These are phyloP conservation scores for Potorous gilbertii DNA, from an alignment of 2,797 vertebrate species.

Conservation along the genomic window DNA sequence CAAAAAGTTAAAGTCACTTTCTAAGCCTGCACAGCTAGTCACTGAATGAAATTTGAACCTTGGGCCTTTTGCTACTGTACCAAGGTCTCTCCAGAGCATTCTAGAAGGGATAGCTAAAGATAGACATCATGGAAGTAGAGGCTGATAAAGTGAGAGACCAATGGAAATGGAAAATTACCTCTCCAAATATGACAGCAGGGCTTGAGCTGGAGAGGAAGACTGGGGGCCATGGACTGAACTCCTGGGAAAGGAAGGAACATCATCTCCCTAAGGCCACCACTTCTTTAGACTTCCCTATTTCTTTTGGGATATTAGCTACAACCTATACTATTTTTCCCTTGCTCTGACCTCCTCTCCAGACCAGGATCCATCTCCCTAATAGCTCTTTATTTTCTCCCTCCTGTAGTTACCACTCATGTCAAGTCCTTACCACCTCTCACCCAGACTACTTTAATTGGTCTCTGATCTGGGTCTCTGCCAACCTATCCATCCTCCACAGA, in stretches of 20 bases:
- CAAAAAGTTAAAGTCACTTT: neutral
- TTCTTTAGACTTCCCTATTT: neutral
- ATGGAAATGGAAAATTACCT: neutral
- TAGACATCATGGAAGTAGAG: neutral
- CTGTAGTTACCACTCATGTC: neutral
- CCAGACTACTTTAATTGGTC: neutral
- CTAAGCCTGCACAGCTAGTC: neutral
- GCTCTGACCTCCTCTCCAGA: neutral
- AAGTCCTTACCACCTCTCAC: neutral
- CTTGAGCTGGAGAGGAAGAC: neutral
- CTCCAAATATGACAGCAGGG: neutral
- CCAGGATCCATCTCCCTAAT: neutral
- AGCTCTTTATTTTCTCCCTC: neutral
- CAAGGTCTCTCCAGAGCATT: neutral
- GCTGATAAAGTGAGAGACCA: neutral
- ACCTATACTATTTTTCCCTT: neutral
- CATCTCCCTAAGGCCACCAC: neutral
- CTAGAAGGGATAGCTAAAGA: neutral
- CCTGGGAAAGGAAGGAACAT: neutral
- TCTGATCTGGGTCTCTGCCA: neutral
- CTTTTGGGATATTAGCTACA: neutral
- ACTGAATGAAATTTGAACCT: neutral
- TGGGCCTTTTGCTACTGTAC: neutral
- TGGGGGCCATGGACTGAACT: neutral
- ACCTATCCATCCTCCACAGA: neutral